Evolutionary conservation across 2,113 vertebrate species (phyloP).

Genomic region (Ginglymostoma cirratum): DNA sequence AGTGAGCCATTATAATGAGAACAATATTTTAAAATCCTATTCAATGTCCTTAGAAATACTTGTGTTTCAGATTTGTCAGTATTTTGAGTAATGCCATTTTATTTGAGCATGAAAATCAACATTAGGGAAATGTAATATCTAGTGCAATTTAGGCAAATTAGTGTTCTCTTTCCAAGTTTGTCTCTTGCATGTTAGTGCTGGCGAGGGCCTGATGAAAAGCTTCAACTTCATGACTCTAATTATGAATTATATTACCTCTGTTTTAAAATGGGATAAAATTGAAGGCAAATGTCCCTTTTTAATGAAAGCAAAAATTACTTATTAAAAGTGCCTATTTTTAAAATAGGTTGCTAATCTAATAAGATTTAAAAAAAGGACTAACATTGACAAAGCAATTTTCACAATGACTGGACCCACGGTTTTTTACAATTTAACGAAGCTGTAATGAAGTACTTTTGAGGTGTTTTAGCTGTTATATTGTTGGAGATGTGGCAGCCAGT

Average conservation of each 20-base stretch:
- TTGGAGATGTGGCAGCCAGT: neutral
- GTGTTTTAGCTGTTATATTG: neutral
- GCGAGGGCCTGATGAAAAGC: too few species aligned
- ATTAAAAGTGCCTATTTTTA: neutral
- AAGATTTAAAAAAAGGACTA: neutral
- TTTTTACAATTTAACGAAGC: neutral
- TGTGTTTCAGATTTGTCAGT: neutral
- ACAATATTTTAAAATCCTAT: neutral
- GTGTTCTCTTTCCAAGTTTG: too few species aligned
- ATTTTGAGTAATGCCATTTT: neutral
- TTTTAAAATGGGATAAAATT: neutral
- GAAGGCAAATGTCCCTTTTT: too few species aligned
- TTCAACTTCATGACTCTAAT: too few species aligned
- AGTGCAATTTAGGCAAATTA: neutral
- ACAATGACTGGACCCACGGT: neutral
- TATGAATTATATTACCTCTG: neutral
- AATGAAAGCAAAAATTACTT: neutral
- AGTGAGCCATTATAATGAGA: neutral
- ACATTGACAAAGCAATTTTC: neutral
- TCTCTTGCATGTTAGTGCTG: too few species aligned
- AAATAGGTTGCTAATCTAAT: neutral
- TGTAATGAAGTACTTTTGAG: neutral
- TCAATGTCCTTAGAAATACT: neutral
- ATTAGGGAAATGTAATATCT: neutral
- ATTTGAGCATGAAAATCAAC: neutral